Base-by-base conservation (phyloP, 2,113 vertebrate species). In the Mionectes macconnelli region DNA sequence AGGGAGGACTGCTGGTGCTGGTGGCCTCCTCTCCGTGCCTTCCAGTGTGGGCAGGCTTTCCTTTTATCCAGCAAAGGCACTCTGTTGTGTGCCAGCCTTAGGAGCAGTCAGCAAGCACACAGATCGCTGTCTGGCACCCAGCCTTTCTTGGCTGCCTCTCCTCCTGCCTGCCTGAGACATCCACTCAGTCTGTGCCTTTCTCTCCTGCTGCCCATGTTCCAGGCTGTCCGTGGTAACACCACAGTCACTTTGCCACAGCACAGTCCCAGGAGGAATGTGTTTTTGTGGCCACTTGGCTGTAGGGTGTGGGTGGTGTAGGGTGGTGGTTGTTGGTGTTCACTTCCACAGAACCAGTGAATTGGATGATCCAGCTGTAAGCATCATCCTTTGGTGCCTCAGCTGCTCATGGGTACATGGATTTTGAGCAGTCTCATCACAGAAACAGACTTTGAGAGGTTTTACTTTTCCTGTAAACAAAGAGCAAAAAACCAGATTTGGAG, bases 401-500 rank as follows among this genome's bases (percentile, higher is more conserved):
- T 84, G 5, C 39, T 79, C 25, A 19, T 45, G 67, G 49, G 16
- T 64, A n/a, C 18, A 2, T 35, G 35, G 35, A 63, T 39, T 75
- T 62, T 67, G 52, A 89, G 74, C 55, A 44, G 40, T 45, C n/a
- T 73, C 53, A 31, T 66, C 60, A 35, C 33, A 68, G 49, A 55
- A 80, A 27, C 49, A 37, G 42, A 79, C 30, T 80, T 52, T 16
- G 37, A 49, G 44, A 68, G 28, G 16, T 35, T 83, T 91, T 84
- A 14, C 7, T 85, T 94, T 87, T 90, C 53, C 53, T 83, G 37
- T 55, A 75, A 87, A n/a, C 25, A 73, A 27, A 62, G 70, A 73
- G 23, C 37, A 82, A 62, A 35, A 56, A 39, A 53, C 88, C 81
- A 77, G 19, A 28, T 87, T 68, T 3, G 0, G 39, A 83, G 59